These are phyloP conservation scores for Cercopithecus petaurista DNA, from an alignment of 2,797 vertebrate genomes.

Conservation along the genomic window DNA sequence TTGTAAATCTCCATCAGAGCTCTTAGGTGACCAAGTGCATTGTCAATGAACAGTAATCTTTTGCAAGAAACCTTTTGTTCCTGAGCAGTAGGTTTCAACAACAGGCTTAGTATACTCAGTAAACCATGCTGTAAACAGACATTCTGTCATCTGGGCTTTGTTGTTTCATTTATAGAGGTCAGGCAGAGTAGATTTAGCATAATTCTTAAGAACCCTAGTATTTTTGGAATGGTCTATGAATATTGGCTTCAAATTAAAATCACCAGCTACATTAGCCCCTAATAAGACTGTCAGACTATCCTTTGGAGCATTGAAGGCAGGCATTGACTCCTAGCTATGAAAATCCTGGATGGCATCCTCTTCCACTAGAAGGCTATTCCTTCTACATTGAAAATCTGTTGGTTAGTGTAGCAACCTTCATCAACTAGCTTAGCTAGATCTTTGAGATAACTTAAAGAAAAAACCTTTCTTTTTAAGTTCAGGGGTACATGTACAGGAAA, in stretches of 20 bases:
- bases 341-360: not conserved
- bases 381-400: not conserved
- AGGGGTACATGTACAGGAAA: not conserved
- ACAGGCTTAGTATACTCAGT: not conserved
- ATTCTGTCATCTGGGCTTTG: not conserved
- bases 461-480: not conserved
- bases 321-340: not conserved
- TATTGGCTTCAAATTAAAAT: not conserved
- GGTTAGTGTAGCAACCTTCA: not conserved
- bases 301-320: not conserved
- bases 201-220: not conserved
- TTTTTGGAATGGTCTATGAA: not conserved
- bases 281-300: not conserved
- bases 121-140: not conserved
- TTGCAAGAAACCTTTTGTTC: not conserved
- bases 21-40: not conserved
- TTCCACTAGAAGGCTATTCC: not conserved
- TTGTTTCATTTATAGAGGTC: not conserved
- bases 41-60: not conserved
- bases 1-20: not conserved
- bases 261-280: not conserved
- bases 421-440: not conserved
- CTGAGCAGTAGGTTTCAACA: not conserved
- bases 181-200: not conserved
- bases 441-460: not conserved